Conservation (phyloP, 2,888 invertebrate genomes). For the Acanthoscelides obtectus region DNA sequence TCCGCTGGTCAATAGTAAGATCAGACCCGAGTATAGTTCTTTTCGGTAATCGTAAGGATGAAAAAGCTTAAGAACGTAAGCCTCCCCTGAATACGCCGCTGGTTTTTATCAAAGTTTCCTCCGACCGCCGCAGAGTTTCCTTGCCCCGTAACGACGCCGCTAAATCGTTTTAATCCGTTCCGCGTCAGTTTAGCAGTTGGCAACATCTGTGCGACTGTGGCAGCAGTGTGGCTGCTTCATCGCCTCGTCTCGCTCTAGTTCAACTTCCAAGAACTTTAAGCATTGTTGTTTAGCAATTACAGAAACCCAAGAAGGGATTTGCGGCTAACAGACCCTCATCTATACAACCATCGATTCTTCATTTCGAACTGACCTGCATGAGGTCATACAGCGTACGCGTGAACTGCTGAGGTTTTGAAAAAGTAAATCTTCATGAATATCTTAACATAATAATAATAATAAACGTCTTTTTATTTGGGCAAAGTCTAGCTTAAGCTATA, state of each 20-base stretch:
- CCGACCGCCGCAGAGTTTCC: background rate
- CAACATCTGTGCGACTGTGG: slow-evolving; percentile 23
- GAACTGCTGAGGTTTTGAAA: too few species aligned
- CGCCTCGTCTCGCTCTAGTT: background rate
- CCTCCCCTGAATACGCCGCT: background rate
- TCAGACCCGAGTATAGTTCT: too few species aligned
- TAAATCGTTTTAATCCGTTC: slow-evolving; percentile 30
- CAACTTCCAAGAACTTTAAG: slow-evolving; percentile 12
- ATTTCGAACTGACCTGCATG: background rate
- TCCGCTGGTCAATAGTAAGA: too few species aligned
- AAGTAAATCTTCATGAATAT: too few species aligned
- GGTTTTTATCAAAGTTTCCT: background rate
- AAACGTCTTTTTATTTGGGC: too few species aligned
- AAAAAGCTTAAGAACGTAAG: too few species aligned
- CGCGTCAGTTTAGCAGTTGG: slow-evolving; percentile 20
- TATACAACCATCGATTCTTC: background rate
- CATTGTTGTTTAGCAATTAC: slow-evolving; percentile 25
- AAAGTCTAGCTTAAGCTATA: too few species aligned
- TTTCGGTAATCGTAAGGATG: too few species aligned
- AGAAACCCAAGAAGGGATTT: slow-evolving; percentile 10
- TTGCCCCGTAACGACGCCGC: slow-evolving; percentile 24
- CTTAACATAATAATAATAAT: too few species aligned
- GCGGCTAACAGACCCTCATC: background rate
- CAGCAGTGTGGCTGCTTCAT: slow-evolving; percentile 15
- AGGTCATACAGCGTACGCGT: too few species aligned